phyloP scores from a whole-genome alignment of 2,113 vertebrate genomes.

The Phalacrocorax brasilianus region DNA sequence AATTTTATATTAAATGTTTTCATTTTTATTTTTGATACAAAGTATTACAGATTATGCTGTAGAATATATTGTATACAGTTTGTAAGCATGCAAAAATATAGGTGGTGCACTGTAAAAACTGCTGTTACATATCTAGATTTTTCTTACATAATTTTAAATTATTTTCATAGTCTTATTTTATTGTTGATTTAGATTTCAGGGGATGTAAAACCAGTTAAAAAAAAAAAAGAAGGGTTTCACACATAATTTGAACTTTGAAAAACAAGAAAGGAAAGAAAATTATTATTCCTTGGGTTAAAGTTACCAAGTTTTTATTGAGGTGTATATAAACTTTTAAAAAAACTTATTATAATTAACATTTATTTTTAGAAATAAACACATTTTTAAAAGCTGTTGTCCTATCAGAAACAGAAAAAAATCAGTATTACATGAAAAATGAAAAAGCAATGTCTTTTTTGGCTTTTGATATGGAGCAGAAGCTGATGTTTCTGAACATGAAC shows the following conservation, averaged over 20 bases:
- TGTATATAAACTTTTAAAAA: neutral
- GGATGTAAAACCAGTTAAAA: fast-evolving
- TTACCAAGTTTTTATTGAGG: neutral
- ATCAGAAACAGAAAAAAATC: neutral
- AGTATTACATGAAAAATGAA: slow-evolving; percentile 13
- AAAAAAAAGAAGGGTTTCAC: neutral
- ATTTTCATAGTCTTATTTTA: neutral
- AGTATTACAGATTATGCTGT: neutral
- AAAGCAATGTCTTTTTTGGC: slow-evolving; percentile 11
- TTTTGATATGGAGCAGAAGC: slow-evolving; percentile 40
- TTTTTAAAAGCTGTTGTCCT: neutral
- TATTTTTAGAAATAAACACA: neutral
- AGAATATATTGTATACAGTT: neutral
- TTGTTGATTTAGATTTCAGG: neutral
- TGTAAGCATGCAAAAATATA: neutral
- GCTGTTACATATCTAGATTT: neutral
- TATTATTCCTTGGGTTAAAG: neutral
- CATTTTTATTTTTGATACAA: neutral
- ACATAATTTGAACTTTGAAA: neutral
- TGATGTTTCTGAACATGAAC: slow-evolving; percentile 27
- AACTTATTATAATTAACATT: neutral
- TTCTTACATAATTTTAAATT: neutral
- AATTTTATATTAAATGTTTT: neutral
- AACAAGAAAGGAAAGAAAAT: neutral
- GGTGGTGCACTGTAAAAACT: neutral